Conservation (phyloP, 1,140 invertebrate species). For the Metopolophium dirhodum region DNA sequence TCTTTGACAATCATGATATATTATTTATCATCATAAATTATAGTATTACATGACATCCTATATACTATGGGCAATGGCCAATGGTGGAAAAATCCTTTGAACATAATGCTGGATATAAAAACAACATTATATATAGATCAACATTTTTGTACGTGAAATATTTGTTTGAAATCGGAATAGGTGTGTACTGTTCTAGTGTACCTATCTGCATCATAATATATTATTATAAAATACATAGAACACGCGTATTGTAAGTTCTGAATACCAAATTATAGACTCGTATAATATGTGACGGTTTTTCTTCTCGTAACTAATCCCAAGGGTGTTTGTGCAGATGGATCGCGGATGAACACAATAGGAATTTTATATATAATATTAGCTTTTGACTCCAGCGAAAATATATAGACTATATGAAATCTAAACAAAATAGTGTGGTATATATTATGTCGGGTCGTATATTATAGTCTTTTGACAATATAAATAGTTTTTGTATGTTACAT, state of each 20-base stretch:
- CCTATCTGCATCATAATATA: not conserved
- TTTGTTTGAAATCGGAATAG: too few relatives aligned
- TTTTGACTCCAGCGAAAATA: not conserved
- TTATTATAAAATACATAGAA: not conserved
- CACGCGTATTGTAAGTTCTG: not conserved
- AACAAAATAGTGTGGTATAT: not conserved
- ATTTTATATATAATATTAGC: slow-evolving; percentile 4
- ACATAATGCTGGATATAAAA: too few relatives aligned
- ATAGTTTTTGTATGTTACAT: not conserved
- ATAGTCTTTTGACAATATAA: slow-evolving; percentile 2
- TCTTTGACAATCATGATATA: not conserved
- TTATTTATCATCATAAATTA: not conserved
- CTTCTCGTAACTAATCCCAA: not conserved
- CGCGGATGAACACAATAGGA: not conserved
- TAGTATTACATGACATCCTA: too few relatives aligned
- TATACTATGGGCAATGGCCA: too few relatives aligned
- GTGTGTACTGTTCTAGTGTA: not conserved
- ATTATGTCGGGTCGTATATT: not conserved
- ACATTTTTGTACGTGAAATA: too few relatives aligned
- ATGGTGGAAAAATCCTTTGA: too few relatives aligned
- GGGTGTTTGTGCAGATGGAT: not conserved
- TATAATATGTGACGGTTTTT: not conserved
- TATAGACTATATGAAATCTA: not conserved
- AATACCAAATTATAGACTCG: not conserved
- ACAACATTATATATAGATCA: too few relatives aligned